Percentiles rank a stretch among this genome's conserved stretches.
Evolutionary conservation across 2,888 invertebrate genomes (phyloP).

Genomic region (Drosophila demipolita): DNA sequence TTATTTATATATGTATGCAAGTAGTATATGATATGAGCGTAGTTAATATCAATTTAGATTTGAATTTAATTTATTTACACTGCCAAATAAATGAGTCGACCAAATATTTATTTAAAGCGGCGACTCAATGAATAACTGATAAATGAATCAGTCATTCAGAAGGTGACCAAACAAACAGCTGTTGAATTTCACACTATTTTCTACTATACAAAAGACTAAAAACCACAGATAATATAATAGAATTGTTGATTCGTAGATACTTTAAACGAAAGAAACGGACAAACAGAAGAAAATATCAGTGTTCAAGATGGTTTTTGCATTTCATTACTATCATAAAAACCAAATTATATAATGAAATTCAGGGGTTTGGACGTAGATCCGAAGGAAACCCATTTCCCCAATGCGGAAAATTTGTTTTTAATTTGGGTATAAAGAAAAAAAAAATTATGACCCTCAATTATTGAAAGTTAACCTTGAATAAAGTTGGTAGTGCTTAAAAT

Average conservation of each 20-base stretch:
- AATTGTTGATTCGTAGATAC: background rate
- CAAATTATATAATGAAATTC: background rate
- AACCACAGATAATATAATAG: background rate
- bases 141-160: slow-evolving; percentile 49
- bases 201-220: slow-evolving; percentile 6
- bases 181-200: slow-evolving; percentile 16
- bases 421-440: too few species aligned
- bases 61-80: slow-evolving; percentile 78
- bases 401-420: background rate
- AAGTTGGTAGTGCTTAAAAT: background rate
- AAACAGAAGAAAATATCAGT: background rate
- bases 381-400: background rate
- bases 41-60: slow-evolving; percentile 76
- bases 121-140: slow-evolving; percentile 60
- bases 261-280: background rate
- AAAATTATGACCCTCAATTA: background rate
- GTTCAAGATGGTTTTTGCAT: background rate
- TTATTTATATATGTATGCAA: background rate
- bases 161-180: slow-evolving; percentile 35
- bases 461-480: background rate
- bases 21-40: slow-evolving; percentile 33
- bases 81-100: slow-evolving; percentile 52
- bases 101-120: slow-evolving; percentile 57
- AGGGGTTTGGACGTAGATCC: background rate
- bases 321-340: background rate